Conservation (phyloP, 2,888 invertebrate genomes). For the Diadegma fenestrale region DNA sequence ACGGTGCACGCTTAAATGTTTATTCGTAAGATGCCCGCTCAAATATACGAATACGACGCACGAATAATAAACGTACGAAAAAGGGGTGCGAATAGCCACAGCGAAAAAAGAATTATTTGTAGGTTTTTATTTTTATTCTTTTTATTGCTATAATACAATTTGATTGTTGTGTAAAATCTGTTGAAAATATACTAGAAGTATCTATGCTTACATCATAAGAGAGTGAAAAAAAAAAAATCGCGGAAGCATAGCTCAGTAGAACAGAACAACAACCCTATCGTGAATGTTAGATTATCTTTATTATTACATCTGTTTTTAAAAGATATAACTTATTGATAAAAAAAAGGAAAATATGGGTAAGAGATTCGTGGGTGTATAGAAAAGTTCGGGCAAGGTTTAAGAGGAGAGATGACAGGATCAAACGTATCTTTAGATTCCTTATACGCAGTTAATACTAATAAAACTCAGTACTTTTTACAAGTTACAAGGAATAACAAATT, state of each 20-base stretch:
- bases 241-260: slow-evolving; percentile 80
- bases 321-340: slow-evolving; percentile 84
- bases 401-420: slow-evolving; percentile 76
- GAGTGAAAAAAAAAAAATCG: slow-evolving; percentile 71
- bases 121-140: slow-evolving; percentile 70
- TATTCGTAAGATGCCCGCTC: too few relatives aligned
- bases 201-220: slow-evolving; percentile 78
- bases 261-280: slow-evolving; percentile 81
- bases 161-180: slow-evolving; percentile 80
- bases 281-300: slow-evolving; percentile 83
- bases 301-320: slow-evolving; percentile 83
- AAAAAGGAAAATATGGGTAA: slow-evolving; percentile 80
- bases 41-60: too few relatives aligned
- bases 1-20: too few relatives aligned
- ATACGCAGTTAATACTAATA: slow-evolving; percentile 83
- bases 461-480: slow-evolving; percentile 85
- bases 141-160: slow-evolving; percentile 82
- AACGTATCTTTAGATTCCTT: slow-evolving; percentile 78
- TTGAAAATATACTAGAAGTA: slow-evolving; percentile 78
- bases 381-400: slow-evolving; percentile 66
- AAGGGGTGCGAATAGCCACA: too few relatives aligned
- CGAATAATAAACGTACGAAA: too few relatives aligned
- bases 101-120: too few relatives aligned
- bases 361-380: slow-evolving; percentile 67
- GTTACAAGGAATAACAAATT: slow-evolving; percentile 84